Base-by-base conservation (phyloP, 2,113 vertebrate genomes). In the Craseonycteris thonglongyai region DNA sequence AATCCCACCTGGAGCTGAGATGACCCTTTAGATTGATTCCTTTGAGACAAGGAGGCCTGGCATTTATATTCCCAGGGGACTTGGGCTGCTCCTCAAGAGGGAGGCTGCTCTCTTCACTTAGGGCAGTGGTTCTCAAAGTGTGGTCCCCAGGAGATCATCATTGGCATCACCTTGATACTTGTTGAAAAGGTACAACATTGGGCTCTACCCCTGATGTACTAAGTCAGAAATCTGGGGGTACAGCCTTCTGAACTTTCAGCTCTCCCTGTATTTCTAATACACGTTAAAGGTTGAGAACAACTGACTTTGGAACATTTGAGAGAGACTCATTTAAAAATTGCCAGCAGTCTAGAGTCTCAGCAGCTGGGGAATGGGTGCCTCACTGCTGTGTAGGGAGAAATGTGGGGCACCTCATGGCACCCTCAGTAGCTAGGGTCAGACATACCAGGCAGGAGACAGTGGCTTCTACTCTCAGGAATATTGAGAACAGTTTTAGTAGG, bases 341-440 rank as follows among this genome's bases (percentile, higher is more conserved):
- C 24, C 56, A 68, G 19, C 10, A 61, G 21, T 69, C 16, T 35
- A 63, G 30, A 15, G n/a, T 79, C 40, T 66, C 61, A 88, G 82
- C 21, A 40, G 12, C 35, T 47, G 30, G 49, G 42, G 45, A 63
- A n/a, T 24, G n/a, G n/a, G 1, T 16, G 11, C 3, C 21, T 85
- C 15, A 33, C 30, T 51, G 8, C 15, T 59, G 14, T 18, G 12
- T 33, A n/a, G 13, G 54, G 13, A 38, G 6, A 75, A 82, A 47
- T 3, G 8, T 4, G 21, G 16, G 3, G 0, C 1, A 12, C 0
- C 6, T 0, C 7, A 24, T 2, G 5, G 4, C 0, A 33, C 80
- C 15, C 35, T 18, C 45, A 74, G 1, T 1, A 54, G 7, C 16
- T 38, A 6, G 90, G 28, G 14, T 38, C 35, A 45, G 54, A 61